phyloP scores from a whole-genome alignment of 2,113 vertebrate genomes.

The Pyrgilauda ruficollis region DNA sequence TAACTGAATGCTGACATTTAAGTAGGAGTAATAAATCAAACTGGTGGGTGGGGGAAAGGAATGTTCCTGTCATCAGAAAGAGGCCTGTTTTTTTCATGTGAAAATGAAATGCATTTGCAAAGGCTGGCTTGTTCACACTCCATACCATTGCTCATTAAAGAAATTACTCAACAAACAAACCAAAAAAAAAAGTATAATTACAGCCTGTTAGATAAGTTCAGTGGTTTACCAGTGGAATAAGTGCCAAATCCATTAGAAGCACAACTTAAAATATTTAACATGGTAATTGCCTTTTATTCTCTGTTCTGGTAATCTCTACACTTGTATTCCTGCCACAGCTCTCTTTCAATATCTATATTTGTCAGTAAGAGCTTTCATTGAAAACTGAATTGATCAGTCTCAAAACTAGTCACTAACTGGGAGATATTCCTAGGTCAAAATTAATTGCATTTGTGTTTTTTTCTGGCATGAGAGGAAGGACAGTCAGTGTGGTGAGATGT shows the following conservation, averaged over 20 bases:
- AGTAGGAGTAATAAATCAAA: constrained; percentile 49
- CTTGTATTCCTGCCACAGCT: neutral
- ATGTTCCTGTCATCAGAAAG: constrained; percentile 11
- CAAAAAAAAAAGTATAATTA: neutral
- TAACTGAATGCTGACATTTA: constrained; percentile 16
- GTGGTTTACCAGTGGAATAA: neutral
- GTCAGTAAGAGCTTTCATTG: neutral
- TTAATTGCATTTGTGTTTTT: neutral
- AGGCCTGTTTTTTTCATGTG: neutral
- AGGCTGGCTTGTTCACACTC: neutral
- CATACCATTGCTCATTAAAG: neutral
- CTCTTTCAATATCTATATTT: neutral
- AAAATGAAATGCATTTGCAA: neutral
- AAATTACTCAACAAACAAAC: neutral
- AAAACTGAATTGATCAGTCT: neutral
- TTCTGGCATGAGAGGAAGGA: neutral
- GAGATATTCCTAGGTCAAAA: neutral
- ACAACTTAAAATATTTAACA: neutral
- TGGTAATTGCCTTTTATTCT: neutral
- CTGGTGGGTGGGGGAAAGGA: constrained; percentile 14
- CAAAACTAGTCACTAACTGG: neutral
- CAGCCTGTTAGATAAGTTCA: neutral
- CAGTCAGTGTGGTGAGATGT: accelerated
- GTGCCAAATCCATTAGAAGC: neutral
- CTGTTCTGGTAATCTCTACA: neutral